A percentile compares a stretch with the other conserved stretches of the same genome.
Evolutionary conservation across 2,888 invertebrate genomes (phyloP).

Genomic region (Sicus ferrugineus): DNA sequence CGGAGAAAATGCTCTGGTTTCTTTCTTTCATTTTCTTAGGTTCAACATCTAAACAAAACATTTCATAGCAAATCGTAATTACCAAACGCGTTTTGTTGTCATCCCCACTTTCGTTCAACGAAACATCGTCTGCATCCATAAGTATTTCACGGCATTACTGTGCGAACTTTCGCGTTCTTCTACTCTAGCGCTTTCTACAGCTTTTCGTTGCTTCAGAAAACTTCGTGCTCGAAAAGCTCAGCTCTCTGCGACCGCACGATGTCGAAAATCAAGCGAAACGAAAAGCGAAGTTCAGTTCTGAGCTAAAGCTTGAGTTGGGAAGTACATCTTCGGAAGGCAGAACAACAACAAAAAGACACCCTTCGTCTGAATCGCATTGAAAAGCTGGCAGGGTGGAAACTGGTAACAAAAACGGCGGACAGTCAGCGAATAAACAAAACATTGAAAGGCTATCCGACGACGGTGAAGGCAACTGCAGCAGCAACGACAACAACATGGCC

Average conservation of each 20-base stretch:
- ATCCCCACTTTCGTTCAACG: neutral
- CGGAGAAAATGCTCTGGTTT: too few species aligned
- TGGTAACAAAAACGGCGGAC: too few species aligned
- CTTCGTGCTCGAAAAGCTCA: constrained; percentile 19
- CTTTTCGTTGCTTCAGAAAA: constrained; percentile 4
- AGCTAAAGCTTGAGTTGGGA: constrained; percentile 13
- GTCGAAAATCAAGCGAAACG: neutral
- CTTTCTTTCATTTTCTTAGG: too few species aligned
- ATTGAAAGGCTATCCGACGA: neutral
- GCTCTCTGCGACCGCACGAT: too few species aligned
- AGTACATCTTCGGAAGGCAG: neutral
- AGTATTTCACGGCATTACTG: neutral
- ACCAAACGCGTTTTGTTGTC: constrained; percentile 9
- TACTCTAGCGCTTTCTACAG: neutral
- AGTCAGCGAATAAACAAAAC: constrained; percentile 27
- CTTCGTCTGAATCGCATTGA: neutral
- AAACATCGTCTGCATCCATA: neutral
- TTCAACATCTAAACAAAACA: neutral
- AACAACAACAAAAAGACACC: too few species aligned
- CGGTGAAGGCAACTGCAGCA: neutral
- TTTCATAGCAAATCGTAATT: too few species aligned
- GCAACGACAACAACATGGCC: constrained; percentile 48
- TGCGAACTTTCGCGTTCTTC: neutral
- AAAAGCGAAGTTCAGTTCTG: constrained; percentile 11
- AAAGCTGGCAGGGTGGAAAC: neutral